Base-by-base conservation (phyloP, 2,888 invertebrate genomes). In the Himalopsyche japonica region DNA sequence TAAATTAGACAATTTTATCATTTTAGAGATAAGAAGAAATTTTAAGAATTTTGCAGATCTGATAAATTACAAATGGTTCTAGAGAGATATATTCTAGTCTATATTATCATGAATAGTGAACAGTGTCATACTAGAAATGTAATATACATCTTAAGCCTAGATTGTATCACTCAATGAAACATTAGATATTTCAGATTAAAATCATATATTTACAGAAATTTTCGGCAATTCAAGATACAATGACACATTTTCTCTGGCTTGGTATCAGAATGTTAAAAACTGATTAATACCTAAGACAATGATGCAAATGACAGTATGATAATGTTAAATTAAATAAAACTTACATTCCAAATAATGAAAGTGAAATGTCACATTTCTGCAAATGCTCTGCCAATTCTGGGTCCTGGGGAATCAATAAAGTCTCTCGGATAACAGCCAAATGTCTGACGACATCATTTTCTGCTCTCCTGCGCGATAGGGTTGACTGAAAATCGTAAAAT, bases 331-430 rank as follows among this genome's bases (percentile, higher is more conserved):
- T n/a, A n/a, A n/a, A 79, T 30, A 79, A 78, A 32, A 92, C 95
- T 93, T 90, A 97, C 97, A 97, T 96, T 89, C 97, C 97, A 89
- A 96, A 97, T 49, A 97, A 93, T 88, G 97, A 96, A 89, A 97
- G 93, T n/a, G 96, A 95, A 88, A 97, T 96, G 88, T 96, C 96
- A 88, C 96, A 91, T 80, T 93, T 91, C 76, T 93, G 92, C 80
- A 97, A 91, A 91, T 96, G 96, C 85, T 92, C 81, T 7, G 84
- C 87, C 20, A 87, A 70, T 81, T 86, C 87, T 10, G 82, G 90
- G 89, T 95, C 95, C 88, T 92, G 91, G 76, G 94, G 93, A 87
- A 94, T 92, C 83, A 97, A 90, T 85, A 94, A 93, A 86, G 95
- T 93, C 87, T 96, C 95, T 79, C 92, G 90, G 43, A 94, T 92